Evolutionary conservation across 2,113 vertebrate genomes (phyloP), one percentile per base, ranked within the genome.

Genomic region (Apteryx owenii): DNA sequence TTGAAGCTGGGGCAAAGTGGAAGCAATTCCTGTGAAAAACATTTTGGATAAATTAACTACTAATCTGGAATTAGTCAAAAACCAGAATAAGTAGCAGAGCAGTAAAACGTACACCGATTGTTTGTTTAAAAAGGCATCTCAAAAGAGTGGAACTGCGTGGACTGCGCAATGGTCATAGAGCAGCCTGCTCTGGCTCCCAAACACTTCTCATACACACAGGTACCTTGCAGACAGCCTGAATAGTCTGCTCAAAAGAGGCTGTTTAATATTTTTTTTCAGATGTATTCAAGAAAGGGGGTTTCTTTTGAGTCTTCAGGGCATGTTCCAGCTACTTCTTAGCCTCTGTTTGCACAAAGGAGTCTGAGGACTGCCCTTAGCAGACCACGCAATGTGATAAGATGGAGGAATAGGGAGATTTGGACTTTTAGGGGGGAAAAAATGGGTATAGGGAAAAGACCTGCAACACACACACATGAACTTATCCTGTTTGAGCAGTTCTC

Each of bases 111-210:
- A 31, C 0, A 1, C 3, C 17, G 20, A 65, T 19, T 58, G 18
- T 16, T 26, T 6, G 2, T 65, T 36, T 21, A 85, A 14, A 16
- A 16, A 29, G 25, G 6, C 22, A 81, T 69, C 69, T 48, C 44
- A 46, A 66, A 73, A 42, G 46, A 36, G 53, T 36, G 8, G 33
- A 89, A 66, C 11, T 0, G 4, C 17, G 3, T 19, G 26, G 70
- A 28, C 11, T 33, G 18, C 2, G 4, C 54, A 42, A n/a, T 17
- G 11, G 21, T 18, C 0, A 0, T 20, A 65, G 29, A 54, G 14
- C 28, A 46, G 53, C 9, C 29, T 78, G 38, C 25, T 9, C 31
- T 38, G 6, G 12, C 36, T 75, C 77, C 23, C 26, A 60, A 38
- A 58, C 44, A 11, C 22, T 40, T 71, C 44, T 82, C 36, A 73